Base-by-base conservation (phyloP, 2,113 vertebrate genomes). In the Galbula dea region DNA sequence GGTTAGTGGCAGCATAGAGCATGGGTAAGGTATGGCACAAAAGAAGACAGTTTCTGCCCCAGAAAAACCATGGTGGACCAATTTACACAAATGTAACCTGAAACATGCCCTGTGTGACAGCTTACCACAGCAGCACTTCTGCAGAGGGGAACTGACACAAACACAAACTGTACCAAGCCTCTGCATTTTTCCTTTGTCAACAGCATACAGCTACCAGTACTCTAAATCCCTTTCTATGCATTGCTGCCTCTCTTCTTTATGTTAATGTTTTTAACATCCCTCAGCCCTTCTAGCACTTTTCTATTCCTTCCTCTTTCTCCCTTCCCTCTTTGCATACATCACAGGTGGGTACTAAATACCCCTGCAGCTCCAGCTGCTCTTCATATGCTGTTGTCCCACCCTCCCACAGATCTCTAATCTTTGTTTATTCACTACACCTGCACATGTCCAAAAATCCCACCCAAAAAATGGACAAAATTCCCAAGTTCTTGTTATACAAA, bases 41-140 rank as follows among this genome's bases (percentile, higher is more conserved):
- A 57, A 57, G 71, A 41, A 67, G 48, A 37, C 54, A 41, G 22
- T 3, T 57, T 34, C 58, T 66, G 62, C 66, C 74, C 68, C 46
- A 3, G 0, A 43, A 23, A 32, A 73, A 22, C 6, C 23, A 11
- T 0, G 7, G 0, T 46, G 75, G 67, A 75, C 36, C 21, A 18
- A 29, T 58, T 52, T 37, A 29, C 22, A 18, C 58, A 58, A 69
- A 37, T 20, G 32, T n/a, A 66, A 39, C 15, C 23, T 81, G 52
- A 63, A 66, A 67, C 29, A 55, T 10, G 29, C 23, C 24, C 71
- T 32, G 78, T 2, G 1, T 48, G 82, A 88, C 88, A 82, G 77
- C 37, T 75, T 7, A 43, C 37, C 46, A 65, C n/a, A 65, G 30
- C 76, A 83, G 71, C 83, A 34, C 23, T 65, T 36, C 52, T 68